Conservation (phyloP, 2,888 invertebrate species). For the Macrosiphum euphorbiae region DNA sequence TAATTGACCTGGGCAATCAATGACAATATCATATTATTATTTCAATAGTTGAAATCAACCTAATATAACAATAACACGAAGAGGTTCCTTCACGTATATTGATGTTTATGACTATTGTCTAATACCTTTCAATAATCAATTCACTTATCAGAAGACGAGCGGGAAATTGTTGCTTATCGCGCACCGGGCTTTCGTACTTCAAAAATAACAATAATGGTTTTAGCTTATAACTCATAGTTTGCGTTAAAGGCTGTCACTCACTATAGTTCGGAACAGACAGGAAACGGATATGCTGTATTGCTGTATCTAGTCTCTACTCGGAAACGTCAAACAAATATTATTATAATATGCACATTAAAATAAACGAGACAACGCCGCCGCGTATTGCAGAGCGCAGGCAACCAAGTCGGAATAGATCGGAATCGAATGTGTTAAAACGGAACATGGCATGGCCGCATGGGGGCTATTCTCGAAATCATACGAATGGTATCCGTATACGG, state of each 20-base stretch:
- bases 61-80: too few species aligned
- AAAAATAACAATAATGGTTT: background rate
- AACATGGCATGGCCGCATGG: background rate
- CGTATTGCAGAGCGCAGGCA: background rate
- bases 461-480: background rate
- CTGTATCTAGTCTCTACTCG: background rate
- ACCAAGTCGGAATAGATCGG: background rate
- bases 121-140: background rate
- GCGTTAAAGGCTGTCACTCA: background rate
- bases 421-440: background rate
- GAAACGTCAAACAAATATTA: slow-evolving; percentile 24
- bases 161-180: background rate
- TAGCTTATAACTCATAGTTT: background rate
- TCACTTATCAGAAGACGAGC: background rate
- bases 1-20: background rate
- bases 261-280: background rate
- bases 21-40: background rate
- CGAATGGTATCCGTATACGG: background rate
- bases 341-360: slow-evolving; percentile 3
- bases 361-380: background rate
- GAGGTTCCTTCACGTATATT: background rate
- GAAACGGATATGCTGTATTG: background rate
- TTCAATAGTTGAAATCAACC: background rate
- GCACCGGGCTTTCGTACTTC: background rate
- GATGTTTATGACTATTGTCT: background rate